Evolutionary conservation across 2,797 vertebrate genomes (phyloP).

Genomic region (Triplophysa bombifrons): DNA sequence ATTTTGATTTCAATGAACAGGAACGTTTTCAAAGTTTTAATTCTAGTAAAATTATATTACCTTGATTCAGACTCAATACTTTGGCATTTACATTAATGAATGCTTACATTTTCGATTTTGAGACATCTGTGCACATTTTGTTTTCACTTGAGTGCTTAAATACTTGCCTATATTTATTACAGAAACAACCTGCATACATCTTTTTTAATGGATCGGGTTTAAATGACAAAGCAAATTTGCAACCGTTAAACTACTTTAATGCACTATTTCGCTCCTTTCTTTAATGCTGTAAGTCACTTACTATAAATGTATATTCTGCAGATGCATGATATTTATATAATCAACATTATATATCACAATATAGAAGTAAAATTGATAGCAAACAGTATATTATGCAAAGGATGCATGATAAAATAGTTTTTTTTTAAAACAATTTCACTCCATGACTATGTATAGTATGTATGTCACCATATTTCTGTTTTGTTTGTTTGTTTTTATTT

Average conservation of each 20-base stretch:
- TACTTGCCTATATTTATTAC: neutral
- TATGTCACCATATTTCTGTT: conserved; percentile 38
- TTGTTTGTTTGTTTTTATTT: conserved; percentile 42
- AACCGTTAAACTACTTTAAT: neutral
- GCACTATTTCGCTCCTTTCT: neutral
- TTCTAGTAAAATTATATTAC: too few species aligned
- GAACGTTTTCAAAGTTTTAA: too few species aligned
- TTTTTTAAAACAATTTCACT: neutral
- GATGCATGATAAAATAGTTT: neutral
- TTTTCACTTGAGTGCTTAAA: neutral
- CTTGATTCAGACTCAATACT: neutral
- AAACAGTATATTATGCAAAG: neutral
- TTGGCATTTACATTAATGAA: conserved; percentile 14
- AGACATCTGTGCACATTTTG: neutral
- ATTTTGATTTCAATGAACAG: too few species aligned
- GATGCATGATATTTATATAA: conserved; percentile 8
- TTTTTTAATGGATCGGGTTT: neutral
- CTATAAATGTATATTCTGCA: neutral
- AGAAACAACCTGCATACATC: neutral
- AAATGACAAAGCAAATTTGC: neutral
- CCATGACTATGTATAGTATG: conserved; percentile 24
- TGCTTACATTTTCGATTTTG: neutral
- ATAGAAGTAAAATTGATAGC: neutral
- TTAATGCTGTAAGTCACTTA: neutral
- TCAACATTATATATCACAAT: neutral